Percentiles rank a stretch among this genome's conserved stretches.
These are phyloP conservation scores for Kryptolebias ocellatus DNA, from an alignment of 2,797 vertebrate species.

Conservation along the genomic window DNA sequence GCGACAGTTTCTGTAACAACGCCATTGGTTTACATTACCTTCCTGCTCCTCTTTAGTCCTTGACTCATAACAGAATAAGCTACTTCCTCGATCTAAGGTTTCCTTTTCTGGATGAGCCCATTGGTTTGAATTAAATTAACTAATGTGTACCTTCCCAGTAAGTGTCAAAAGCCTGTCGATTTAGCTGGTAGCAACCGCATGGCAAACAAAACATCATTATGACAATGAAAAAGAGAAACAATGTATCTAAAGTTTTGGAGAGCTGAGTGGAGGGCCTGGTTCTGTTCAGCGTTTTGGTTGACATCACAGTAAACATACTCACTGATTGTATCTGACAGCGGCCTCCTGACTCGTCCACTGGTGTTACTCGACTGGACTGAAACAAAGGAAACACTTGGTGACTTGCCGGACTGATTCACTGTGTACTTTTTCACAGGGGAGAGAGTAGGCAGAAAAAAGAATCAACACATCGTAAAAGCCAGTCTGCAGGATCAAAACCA, in stretches of 20 bases:
- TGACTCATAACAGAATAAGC: too few relatives aligned
- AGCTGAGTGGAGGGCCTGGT: conserved; percentile 2
- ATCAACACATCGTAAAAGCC: conserved; percentile 58
- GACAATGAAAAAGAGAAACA: conserved; percentile 46
- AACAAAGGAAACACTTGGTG: conserved; percentile 64
- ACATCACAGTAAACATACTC: conserved; percentile 75
- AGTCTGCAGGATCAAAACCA: conserved; percentile 39
- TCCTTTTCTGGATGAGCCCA: conserved; percentile 38
- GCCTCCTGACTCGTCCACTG: conserved; percentile 74
- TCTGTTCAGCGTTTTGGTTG: conserved; percentile 43
- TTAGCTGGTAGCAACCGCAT: conserved; percentile 50
- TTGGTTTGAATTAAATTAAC: conserved; percentile 73
- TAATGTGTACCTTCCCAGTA: conserved; percentile 48
- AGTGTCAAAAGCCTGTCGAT: conserved; percentile 47
- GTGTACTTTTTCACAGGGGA: conserved; percentile 34
- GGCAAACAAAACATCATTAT: conserved; percentile 39
- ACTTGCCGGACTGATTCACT: conserved; percentile 36
- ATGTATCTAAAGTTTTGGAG: conserved; percentile 25
- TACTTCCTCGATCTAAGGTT: conserved; percentile 40
- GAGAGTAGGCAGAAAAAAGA: conserved; percentile 54
- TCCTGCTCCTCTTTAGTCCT: too few relatives aligned
- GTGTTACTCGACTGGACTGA: conserved; percentile 85
- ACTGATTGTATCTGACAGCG: conserved; percentile 78
- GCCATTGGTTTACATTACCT: too few relatives aligned
- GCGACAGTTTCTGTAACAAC: too few relatives aligned